Evolutionary conservation across 1,140 invertebrate species (phyloP), one percentile per base, ranked within the genome.

Genomic region (Hesperophylax magnus): DNA sequence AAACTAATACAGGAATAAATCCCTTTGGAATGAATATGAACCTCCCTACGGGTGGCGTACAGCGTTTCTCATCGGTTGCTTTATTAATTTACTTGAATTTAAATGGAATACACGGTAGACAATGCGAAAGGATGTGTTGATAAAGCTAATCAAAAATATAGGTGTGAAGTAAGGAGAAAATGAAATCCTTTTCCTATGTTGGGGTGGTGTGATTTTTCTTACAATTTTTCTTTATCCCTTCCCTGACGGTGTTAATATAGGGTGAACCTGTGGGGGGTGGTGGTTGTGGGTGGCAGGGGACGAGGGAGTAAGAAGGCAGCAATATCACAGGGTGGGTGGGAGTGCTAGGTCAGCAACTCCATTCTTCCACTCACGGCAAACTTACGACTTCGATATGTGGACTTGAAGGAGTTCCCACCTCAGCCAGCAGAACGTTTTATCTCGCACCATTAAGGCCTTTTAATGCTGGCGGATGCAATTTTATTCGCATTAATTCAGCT

Each of bases 321-420:
- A 47, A 47, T 47, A 47, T 47, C 39, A 47, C 39, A 47, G 15
- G 18, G 11, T 22, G 20, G 27, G 17, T 65, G 63, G 63, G 63
- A 24, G 17, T 67, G 63, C 63, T 67, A 31, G 63, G 63, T 67
- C 63, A 67, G 63, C 63, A 67, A 31, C 63, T 31, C 31, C 27
- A 61, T 61, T 34, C 63, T 67, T 27, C 63, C 63, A 67, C 63
- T 67, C 63, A 34, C 63, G 63, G 63, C 63, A 27, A 67, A 67
- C 63, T 67, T 67, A 67, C 63, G 63, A 67, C 63, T 67, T 67
- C 63, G 63, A 67, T 67, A 67, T 67, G 63, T 67, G 63, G 27
- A 67, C 63, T 31, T 67, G 63, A 67, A 67, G 63, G 63, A 67
- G 63, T n/a, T 67, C 17, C 58, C 58, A 61, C 58, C 58, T 47